Base-by-base conservation (phyloP, 1,140 invertebrate genomes). In the Camponotus floridanus region DNA sequence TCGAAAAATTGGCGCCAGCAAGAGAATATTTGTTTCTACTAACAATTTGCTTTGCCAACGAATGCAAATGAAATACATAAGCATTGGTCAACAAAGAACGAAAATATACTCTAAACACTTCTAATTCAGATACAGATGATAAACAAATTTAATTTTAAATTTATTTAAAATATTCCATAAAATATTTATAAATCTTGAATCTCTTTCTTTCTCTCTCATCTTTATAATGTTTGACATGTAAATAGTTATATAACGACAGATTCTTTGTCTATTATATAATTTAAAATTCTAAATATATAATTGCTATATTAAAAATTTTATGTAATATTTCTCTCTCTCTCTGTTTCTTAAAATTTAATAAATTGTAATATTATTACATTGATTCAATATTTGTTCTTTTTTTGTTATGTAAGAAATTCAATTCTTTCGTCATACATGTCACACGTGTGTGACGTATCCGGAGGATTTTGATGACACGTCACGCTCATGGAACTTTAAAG, bases 1-100 rank as follows among this genome's bases (percentile, higher is more conserved):
- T 80, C 62, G 57, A 79, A 80, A 68, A 67, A 80, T 80, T 68
- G 71, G 33, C 55, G 15, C 36, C 71, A 18, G 26, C 3, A 11
- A 45, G 18, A 67, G 9, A 64, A 45, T 55, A 68, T 39, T 31
- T 39, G 21, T 68, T 39, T 39, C 3, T 51, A 9, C 5, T 48
- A 3, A 9, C 18, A 15, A 21, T 51, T 51, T 9, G 15, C 3
- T 21, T 13, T 59, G 51, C 51, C 33, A 74, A 11, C 26, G 26
- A 26, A 26, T 0, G 4, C 39, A 18, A 11, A 1, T 11, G 11
- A 68, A 26, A 51, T 48, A 48, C 31, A 48, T 4, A 8, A 6
- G 31, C 9, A 11, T 64, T 62, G 9, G 11, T 48, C 39, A 33
- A 13, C 11, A 61, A 31, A 59, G n/a, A 76, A 26, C 1, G 1